A percentile compares a stretch with the other conserved stretches of the same genome.
Conservation (phyloP, 2,888 invertebrate species). For the Clivina fossor region DNA sequence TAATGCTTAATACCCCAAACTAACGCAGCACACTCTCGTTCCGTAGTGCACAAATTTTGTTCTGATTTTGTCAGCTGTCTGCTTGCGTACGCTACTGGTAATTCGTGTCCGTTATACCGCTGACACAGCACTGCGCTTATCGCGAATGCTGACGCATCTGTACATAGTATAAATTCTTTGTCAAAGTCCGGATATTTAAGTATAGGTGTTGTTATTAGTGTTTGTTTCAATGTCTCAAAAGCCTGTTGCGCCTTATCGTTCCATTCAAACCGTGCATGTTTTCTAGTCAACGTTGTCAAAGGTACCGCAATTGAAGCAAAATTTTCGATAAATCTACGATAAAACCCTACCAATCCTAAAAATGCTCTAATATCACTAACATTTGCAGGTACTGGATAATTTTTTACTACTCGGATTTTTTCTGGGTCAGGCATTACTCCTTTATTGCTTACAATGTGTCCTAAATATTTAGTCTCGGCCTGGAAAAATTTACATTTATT, state of each 20-base stretch:
- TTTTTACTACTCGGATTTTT: constrained; percentile 27
- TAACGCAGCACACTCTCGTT: constrained; percentile 36
- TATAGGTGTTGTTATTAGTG: constrained; percentile 31
- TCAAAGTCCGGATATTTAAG: constrained; percentile 40
- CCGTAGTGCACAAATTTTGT: constrained; percentile 34
- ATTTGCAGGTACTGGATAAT: constrained; percentile 24
- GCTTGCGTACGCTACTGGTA: constrained; percentile 36
- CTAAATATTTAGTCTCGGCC: constrained; percentile 31
- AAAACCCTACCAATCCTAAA: constrained; percentile 38
- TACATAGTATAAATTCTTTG: constrained; percentile 29
- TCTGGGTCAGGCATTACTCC: constrained; percentile 36
- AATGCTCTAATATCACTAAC: constrained; percentile 36
- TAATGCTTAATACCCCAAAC: constrained; percentile 37
- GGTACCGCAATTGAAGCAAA: constrained; percentile 23
- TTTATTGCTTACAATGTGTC: constrained; percentile 30
- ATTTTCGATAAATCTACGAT: constrained; percentile 30
- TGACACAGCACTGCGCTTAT: constrained; percentile 42
- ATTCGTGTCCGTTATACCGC: constrained; percentile 34
- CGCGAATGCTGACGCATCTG: constrained; percentile 36
- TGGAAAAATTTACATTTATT: constrained; percentile 38
- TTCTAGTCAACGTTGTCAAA: constrained; percentile 30
- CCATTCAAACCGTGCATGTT: constrained; percentile 28
- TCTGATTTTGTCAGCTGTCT: constrained; percentile 34
- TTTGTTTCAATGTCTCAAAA: constrained; percentile 22
- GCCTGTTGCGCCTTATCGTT: constrained; percentile 13